Conservation (phyloP, 2,113 vertebrate species). For the Zosterops borbonicus region DNA sequence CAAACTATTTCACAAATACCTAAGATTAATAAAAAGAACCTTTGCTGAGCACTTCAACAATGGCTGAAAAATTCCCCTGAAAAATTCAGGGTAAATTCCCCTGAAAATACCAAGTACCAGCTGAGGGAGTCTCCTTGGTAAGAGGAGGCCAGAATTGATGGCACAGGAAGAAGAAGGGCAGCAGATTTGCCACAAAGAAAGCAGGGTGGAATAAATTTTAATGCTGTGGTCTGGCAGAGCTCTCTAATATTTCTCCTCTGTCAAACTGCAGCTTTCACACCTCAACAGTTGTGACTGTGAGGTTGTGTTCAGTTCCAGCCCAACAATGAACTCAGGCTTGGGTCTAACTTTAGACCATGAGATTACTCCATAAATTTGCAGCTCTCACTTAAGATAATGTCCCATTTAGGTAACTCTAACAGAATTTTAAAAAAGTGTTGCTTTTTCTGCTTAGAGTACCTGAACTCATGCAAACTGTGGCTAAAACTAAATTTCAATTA, state of each 20-base stretch:
- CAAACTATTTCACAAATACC: not conserved
- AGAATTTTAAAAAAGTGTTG: not conserved
- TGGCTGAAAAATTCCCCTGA: not conserved
- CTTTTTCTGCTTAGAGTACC: not conserved
- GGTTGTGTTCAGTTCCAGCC: not conserved
- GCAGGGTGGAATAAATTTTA: not conserved
- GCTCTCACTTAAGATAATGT: not conserved
- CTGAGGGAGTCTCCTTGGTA: not conserved
- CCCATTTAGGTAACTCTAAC: not conserved
- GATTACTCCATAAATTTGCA: not conserved
- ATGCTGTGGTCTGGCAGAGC: not conserved
- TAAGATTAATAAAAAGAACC: not conserved
- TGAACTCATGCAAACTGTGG: not conserved
- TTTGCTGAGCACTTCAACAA: not conserved
- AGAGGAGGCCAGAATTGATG: not conserved
- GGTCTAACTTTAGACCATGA: not conserved
- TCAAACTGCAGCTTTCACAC: not conserved
- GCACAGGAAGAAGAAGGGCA: not conserved
- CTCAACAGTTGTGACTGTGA: not conserved
- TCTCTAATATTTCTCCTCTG: not conserved
- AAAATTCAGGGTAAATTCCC: too few relatives aligned
- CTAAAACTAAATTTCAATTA: not conserved
- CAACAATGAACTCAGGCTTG: not conserved
- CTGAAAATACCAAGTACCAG: not conserved
- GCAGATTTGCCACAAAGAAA: not conserved